Percentiles rank a stretch among this genome's conserved stretches.
phyloP scores from a whole-genome alignment of 1,140 invertebrate species.

The Periplaneta americana region DNA sequence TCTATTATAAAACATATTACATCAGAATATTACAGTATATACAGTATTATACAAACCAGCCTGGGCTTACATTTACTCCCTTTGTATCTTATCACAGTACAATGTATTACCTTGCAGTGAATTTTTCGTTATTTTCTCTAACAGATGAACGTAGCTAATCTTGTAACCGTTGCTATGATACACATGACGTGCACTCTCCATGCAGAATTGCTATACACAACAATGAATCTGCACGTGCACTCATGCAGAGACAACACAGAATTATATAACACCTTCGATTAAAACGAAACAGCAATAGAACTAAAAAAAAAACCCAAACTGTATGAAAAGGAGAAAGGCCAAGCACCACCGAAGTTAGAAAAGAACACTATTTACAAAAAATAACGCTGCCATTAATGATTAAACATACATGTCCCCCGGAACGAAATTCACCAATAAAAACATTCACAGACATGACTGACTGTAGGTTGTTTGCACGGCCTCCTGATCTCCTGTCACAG shows the following conservation, averaged over 20 bases:
- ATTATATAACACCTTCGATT: not conserved
- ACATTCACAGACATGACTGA: not conserved
- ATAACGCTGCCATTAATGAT: not conserved
- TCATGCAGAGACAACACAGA: not conserved
- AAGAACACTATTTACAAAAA: not conserved
- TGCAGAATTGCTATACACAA: not conserved
- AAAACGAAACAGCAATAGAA: not conserved
- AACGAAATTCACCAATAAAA: not conserved
- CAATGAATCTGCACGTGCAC: not conserved
- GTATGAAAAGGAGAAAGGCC: constrained; percentile 12
- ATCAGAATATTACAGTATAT: too few relatives aligned
- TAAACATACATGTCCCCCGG: not conserved
- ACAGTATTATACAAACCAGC: too few relatives aligned
- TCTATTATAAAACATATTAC: too few relatives aligned
- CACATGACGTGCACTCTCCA: too few relatives aligned
- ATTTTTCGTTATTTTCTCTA: too few relatives aligned
- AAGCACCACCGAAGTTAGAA: constrained; percentile 10
- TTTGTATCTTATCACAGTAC: too few relatives aligned
- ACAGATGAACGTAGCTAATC: too few relatives aligned
- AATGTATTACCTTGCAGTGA: too few relatives aligned
- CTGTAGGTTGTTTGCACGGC: not conserved
- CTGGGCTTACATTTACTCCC: too few relatives aligned
- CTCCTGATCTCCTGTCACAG: not conserved
- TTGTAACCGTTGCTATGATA: not conserved
- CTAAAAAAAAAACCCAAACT: not conserved